A percentile compares a stretch with the other conserved stretches of the same genome.
Conservation (phyloP, 2,797 vertebrate genomes). For the Syndactyla subalaris region DNA sequence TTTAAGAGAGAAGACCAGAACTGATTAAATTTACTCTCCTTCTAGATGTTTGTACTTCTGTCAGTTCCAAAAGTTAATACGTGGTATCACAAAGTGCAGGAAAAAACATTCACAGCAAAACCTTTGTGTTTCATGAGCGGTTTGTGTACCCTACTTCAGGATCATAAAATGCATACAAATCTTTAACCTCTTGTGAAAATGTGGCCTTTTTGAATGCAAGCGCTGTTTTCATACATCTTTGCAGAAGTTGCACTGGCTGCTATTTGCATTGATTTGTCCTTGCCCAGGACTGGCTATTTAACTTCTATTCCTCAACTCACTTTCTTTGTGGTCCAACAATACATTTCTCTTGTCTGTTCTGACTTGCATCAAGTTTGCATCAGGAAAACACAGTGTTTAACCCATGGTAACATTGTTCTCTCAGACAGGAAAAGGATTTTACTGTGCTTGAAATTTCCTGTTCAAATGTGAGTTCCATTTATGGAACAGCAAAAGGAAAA, state of each 20-base stretch:
- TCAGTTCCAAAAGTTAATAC: background rate
- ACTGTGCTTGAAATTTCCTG: background rate
- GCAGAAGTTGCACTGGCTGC: background rate
- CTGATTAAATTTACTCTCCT: background rate
- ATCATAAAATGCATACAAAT: background rate
- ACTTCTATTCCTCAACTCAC: background rate
- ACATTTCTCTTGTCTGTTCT: background rate
- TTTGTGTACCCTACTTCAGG: background rate
- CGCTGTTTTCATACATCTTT: background rate
- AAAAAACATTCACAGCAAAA: background rate
- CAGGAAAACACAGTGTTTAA: background rate
- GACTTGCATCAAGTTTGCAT: background rate
- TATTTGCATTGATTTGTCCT: background rate
- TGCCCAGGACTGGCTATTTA: background rate
- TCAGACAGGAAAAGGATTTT: background rate
- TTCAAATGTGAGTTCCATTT: background rate
- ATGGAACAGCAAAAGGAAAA: background rate
- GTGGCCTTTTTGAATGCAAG: background rate
- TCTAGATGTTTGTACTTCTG: background rate
- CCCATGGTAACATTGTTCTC: background rate
- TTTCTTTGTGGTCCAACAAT: background rate
- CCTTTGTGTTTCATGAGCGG: background rate
- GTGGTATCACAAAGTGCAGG: rapidly evolving
- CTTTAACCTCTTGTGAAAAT: background rate
- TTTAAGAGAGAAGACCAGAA: background rate